Evolutionary conservation across 1,140 invertebrate species (phyloP).

Genomic region (Drosophila seguyi): DNA sequence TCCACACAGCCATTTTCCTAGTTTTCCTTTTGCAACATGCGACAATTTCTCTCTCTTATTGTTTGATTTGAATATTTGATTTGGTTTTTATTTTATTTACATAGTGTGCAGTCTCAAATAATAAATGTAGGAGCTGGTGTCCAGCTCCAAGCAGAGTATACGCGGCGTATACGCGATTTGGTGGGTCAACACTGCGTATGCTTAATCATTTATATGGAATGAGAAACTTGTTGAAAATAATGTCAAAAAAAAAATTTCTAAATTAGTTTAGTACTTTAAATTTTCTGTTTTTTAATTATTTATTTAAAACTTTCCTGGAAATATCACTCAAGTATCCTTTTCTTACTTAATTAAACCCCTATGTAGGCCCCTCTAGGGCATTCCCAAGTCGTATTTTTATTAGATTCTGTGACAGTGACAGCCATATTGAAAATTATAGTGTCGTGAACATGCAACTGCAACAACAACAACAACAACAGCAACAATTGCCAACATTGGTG

Average conservation of each 20-base stretch:
- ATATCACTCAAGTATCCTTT: neutral
- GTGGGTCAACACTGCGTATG: no score
- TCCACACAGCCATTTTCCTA: constrained; percentile 4
- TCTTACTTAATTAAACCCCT: neutral
- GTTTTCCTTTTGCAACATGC: constrained; percentile 34
- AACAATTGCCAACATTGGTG: constrained; percentile 25
- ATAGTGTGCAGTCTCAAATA: constrained; percentile 27
- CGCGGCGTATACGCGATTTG: constrained; percentile 30
- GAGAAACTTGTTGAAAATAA: neutral
- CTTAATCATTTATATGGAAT: neutral
- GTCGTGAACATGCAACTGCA: constrained; percentile 74
- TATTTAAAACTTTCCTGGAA: neutral
- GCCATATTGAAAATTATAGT: constrained; percentile 79
- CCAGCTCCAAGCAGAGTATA: no score
- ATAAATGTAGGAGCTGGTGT: no score
- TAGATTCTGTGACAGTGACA: neutral
- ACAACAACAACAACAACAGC: constrained; percentile 41
- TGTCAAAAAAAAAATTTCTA: neutral
- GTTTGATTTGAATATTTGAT: constrained; percentile 54
- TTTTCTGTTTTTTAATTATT: neutral
- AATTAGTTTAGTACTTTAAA: neutral
- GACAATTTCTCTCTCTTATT: constrained; percentile 58
- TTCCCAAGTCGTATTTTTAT: neutral
- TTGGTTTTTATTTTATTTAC: constrained; percentile 45
- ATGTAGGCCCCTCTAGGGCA: neutral